phyloP scores from a whole-genome alignment of 1,140 invertebrate species.

The Eurosta solidaginis region DNA sequence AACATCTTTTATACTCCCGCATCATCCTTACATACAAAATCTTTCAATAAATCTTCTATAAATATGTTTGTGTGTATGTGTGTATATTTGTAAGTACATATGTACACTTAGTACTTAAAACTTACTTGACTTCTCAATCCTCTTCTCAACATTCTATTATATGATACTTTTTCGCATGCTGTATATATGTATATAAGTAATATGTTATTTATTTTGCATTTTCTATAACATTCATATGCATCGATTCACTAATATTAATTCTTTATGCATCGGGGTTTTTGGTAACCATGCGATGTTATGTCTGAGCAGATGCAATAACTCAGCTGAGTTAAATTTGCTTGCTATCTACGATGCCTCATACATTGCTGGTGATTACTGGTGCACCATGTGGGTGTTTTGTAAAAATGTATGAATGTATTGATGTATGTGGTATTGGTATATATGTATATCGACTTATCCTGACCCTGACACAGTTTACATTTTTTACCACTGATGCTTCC shows the following conservation, averaged over 20 bases:
- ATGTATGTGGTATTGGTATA: too few species aligned
- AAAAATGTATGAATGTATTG: too few species aligned
- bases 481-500: constrained; percentile 37
- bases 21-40: too few species aligned
- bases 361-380: neutral
- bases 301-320: constrained; percentile 29
- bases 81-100: neutral
- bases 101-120: neutral
- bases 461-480: constrained; percentile 55
- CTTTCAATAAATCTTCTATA: too few species aligned
- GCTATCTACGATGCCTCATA: neutral
- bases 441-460: constrained; percentile 42
- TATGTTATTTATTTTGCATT: constrained; percentile 22
- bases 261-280: constrained; percentile 3
- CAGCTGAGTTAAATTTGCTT: neutral
- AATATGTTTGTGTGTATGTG: neutral
- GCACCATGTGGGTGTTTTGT: too few species aligned
- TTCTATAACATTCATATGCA: constrained; percentile 32
- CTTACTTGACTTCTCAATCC: neutral
- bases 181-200: constrained; percentile 45
- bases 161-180: neutral
- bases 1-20: too few species aligned
- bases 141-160: neutral
- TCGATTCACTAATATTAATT: neutral
- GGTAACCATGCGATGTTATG: constrained; percentile 23